phyloP scores from a whole-genome alignment of 2,888 invertebrate genomes.

The Endotricha flammealis region DNA sequence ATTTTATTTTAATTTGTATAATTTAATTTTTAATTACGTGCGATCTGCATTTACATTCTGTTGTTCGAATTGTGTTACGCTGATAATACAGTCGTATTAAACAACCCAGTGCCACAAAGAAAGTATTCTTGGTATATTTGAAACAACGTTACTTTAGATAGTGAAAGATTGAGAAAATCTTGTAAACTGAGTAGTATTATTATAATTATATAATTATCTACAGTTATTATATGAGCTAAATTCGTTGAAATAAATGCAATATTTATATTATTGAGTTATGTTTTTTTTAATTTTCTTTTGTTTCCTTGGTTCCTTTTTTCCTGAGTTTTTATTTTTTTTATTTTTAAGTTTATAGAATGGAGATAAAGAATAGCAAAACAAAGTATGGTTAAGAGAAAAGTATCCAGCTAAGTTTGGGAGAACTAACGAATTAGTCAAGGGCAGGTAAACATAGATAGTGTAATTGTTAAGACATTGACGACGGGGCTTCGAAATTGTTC shows the following conservation, averaged over 20 bases:
- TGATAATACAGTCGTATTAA: slow-evolving; percentile 53
- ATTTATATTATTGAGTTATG: slow-evolving; percentile 78
- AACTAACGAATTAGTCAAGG: slow-evolving; percentile 41
- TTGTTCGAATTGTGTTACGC: slow-evolving; percentile 65
- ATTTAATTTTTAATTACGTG: slow-evolving; percentile 71
- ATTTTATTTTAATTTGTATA: slow-evolving; percentile 72
- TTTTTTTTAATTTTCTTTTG: slow-evolving; percentile 61
- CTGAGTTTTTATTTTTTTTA: slow-evolving; percentile 52
- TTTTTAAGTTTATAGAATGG: slow-evolving; percentile 37
- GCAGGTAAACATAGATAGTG: slow-evolving; percentile 47
- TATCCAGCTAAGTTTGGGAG: slow-evolving; percentile 38
- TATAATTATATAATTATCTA: slow-evolving; percentile 76
- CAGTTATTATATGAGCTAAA: slow-evolving; percentile 77
- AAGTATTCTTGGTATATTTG: slow-evolving; percentile 49
- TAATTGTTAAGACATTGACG: slow-evolving; percentile 30
- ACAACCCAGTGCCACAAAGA: slow-evolving; percentile 70
- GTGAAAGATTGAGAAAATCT: slow-evolving; percentile 61
- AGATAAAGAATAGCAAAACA: slow-evolving; percentile 34
- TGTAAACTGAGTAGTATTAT: slow-evolving; percentile 76
- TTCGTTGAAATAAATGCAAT: slow-evolving; percentile 79
- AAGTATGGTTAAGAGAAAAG: slow-evolving; percentile 31
- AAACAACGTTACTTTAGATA: slow-evolving; percentile 34
- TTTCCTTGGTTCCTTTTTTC: slow-evolving; percentile 67
- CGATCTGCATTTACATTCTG: slow-evolving; percentile 76
- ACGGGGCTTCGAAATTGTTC: slow-evolving; percentile 31